Percentiles rank a stretch among this genome's conserved stretches.
These are phyloP conservation scores for Blomia tropicalis DNA, from an alignment of 2,888 invertebrate genomes.

Conservation along the genomic window DNA sequence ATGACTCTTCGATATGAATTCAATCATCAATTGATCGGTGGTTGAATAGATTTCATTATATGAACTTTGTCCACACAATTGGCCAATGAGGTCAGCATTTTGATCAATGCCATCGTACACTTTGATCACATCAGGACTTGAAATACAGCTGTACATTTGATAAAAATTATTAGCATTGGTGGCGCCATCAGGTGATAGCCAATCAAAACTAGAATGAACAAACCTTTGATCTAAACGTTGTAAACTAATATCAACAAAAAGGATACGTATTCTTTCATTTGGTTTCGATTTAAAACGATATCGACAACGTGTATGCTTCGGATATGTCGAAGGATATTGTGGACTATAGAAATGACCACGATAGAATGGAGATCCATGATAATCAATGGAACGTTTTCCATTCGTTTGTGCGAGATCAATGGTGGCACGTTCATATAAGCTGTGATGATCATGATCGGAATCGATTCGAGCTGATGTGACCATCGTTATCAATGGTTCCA, in stretches of 20 bases:
- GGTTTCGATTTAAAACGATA: constrained; percentile 63
- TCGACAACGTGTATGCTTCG: constrained; percentile 71
- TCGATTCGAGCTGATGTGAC: background rate
- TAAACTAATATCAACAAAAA: constrained; percentile 61
- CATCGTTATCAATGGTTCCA: background rate
- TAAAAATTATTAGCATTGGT: background rate
- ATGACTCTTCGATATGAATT: constrained; percentile 47
- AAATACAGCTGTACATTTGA: constrained; percentile 45
- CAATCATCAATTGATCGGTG: constrained; percentile 61
- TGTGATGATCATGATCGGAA: background rate
- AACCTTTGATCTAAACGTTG: constrained; percentile 63
- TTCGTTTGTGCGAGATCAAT: too few species aligned
- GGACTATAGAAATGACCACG: constrained; percentile 69
- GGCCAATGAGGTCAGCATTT: constrained; percentile 53
- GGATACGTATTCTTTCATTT: constrained; percentile 54
- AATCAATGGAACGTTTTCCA: background rate
- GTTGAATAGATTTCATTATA: constrained; percentile 64
- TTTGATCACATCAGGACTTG: constrained; percentile 64
- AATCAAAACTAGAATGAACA: background rate
- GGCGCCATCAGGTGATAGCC: background rate
- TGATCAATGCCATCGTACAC: constrained; percentile 63
- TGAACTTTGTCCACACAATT: constrained; percentile 62
- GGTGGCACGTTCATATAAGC: background rate
- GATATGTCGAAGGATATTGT: constrained; percentile 85
- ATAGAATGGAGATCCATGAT: background rate